phyloP scores from a whole-genome alignment of 2,113 vertebrate genomes.

The Hippolais icterina region DNA sequence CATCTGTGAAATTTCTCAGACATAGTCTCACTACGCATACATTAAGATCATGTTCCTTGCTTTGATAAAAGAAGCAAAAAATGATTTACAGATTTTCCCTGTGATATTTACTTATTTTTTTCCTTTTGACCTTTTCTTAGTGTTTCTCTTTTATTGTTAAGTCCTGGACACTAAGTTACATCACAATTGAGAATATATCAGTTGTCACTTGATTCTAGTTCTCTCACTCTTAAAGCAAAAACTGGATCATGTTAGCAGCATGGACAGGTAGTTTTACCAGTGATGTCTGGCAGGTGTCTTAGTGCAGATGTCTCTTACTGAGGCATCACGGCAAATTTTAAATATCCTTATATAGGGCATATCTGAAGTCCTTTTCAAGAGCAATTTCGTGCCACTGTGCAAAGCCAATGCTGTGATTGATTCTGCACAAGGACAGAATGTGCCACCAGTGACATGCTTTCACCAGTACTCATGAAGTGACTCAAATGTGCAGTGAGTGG shows the following conservation, averaged over 20 bases:
- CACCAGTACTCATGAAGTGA: not conserved
- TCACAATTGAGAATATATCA: not conserved
- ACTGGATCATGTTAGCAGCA: not conserved
- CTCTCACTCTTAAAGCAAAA: not conserved
- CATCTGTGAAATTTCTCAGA: not conserved
- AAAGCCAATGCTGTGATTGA: not conserved
- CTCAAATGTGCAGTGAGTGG: not conserved
- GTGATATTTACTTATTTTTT: not conserved
- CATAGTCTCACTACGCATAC: not conserved
- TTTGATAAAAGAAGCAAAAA: not conserved
- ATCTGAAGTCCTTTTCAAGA: not conserved
- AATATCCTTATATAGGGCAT: not conserved
- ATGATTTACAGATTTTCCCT: not conserved
- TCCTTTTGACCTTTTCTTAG: not conserved
- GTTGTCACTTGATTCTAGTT: not conserved
- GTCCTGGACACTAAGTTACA: not conserved
- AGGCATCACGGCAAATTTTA: not conserved
- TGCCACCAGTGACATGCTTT: not conserved
- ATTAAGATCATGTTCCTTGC: not conserved
- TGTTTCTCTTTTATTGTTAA: not conserved
- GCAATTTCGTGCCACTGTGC: fast-evolving
- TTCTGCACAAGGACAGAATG: not conserved
- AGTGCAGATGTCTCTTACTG: not conserved
- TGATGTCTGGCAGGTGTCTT: not conserved
- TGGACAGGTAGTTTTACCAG: not conserved